phyloP scores from a whole-genome alignment of 2,113 vertebrate species.

The Sapajus apella region DNA sequence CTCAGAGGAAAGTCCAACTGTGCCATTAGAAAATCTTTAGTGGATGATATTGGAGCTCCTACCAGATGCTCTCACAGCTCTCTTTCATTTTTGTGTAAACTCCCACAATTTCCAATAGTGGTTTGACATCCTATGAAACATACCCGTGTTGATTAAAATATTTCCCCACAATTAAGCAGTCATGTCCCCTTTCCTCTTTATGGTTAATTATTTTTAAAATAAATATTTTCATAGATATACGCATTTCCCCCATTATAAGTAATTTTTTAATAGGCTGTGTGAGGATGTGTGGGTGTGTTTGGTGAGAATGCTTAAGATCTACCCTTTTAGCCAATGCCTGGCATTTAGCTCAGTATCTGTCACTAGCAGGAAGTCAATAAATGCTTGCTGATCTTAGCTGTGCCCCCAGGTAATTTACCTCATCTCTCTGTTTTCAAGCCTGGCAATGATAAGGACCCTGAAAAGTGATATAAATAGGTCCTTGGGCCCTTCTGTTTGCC shows the following conservation, averaged over 20 bases:
- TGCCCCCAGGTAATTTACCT: background rate
- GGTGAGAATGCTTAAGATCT: background rate
- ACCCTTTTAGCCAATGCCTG: background rate
- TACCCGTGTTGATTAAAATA: background rate
- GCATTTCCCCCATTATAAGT: background rate
- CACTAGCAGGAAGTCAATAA: background rate
- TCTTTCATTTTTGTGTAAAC: background rate
- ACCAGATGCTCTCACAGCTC: background rate
- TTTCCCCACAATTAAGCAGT: background rate
- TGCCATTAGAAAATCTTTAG: background rate
- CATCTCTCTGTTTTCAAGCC: background rate
- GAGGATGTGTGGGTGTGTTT: background rate
- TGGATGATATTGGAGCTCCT: background rate
- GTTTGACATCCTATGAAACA: background rate
- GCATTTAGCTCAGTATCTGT: background rate
- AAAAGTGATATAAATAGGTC: background rate
- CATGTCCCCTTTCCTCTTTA: background rate
- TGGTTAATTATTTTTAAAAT: background rate
- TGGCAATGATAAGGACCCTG: background rate
- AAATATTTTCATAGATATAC: background rate
- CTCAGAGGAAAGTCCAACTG: background rate
- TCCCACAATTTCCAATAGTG: background rate
- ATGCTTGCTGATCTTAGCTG: background rate
- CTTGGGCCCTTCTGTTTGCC: background rate
- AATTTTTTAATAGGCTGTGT: background rate